Evolutionary conservation across 92 coral and sea anemone genomes (phyloP).

Genomic region (Virgularia gustaviana): DNA sequence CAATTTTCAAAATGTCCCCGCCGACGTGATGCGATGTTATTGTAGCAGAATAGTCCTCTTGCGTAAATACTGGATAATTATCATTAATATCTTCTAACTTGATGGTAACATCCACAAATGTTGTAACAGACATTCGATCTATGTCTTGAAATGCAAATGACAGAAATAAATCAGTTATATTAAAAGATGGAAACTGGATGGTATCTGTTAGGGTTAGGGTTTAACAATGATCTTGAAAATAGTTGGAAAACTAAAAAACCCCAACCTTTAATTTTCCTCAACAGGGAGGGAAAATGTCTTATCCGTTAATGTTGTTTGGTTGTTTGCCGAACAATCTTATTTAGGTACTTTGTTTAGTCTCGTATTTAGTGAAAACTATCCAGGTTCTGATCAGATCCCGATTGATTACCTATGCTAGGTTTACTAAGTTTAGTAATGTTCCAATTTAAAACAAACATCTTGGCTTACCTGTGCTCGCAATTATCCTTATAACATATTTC

Average conservation of each 20-base stretch:
- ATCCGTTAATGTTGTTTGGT: too few relatives aligned
- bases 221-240: too few relatives aligned
- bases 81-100: conserved; percentile 19
- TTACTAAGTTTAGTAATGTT: background rate
- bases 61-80: conserved; percentile 15
- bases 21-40: conserved; percentile 14
- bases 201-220: too few relatives aligned
- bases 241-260: too few relatives aligned
- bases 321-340: too few relatives aligned
- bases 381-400: background rate
- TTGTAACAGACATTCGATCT: conserved; percentile 11
- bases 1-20: background rate
- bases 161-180: too few relatives aligned
- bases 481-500: background rate
- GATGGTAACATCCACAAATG: conserved; percentile 11
- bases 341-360: too few relatives aligned
- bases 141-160: conserved; percentile 11
- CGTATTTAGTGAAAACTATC: background rate
- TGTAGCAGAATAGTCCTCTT: conserved; percentile 3
- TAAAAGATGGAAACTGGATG: too few relatives aligned
- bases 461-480: conserved; percentile 30
- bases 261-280: too few relatives aligned
- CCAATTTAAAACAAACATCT: background rate
- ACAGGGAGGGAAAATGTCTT: too few relatives aligned
- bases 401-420: background rate